Evolutionary conservation across 2,888 invertebrate genomes (phyloP).

Genomic region (Spisula solida): DNA sequence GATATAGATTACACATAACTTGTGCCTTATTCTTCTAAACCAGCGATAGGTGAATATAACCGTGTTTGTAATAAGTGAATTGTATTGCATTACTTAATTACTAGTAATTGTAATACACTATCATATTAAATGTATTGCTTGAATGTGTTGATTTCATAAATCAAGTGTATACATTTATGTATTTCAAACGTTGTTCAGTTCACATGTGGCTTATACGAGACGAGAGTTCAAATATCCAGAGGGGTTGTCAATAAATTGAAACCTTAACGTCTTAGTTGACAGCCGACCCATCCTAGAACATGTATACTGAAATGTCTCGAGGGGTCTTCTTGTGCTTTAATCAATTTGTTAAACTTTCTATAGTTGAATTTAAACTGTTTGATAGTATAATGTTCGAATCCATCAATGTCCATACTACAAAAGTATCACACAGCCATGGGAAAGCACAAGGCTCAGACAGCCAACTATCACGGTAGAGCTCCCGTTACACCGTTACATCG

Average conservation of each 20-base stretch:
- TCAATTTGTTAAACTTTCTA: constrained; percentile 30
- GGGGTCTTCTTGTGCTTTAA: constrained; percentile 16
- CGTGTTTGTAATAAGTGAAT: too few relatives aligned
- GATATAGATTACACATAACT: too few relatives aligned
- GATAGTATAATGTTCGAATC: background rate
- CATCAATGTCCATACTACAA: constrained; percentile 23
- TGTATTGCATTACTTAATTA: too few relatives aligned
- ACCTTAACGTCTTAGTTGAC: constrained; percentile 24
- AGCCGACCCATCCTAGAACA: background rate
- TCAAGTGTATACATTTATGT: background rate
- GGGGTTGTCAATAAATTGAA: constrained; percentile 32
- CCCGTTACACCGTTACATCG: too few relatives aligned
- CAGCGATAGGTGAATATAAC: too few relatives aligned
- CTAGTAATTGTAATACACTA: too few relatives aligned
- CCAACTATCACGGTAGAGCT: too few relatives aligned
- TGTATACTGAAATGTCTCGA: constrained; percentile 6
- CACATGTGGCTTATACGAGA: background rate
- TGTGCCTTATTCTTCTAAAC: too few relatives aligned
- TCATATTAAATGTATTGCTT: background rate
- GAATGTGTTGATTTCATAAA: background rate
- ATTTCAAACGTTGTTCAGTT: background rate
- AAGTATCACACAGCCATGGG: too few relatives aligned
- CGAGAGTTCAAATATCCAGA: constrained; percentile 12
- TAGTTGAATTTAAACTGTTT: constrained; percentile 24
- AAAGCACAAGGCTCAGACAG: too few relatives aligned